Conservation (phyloP, 1,140 invertebrate species). For the Luehdorfia chinensis region DNA sequence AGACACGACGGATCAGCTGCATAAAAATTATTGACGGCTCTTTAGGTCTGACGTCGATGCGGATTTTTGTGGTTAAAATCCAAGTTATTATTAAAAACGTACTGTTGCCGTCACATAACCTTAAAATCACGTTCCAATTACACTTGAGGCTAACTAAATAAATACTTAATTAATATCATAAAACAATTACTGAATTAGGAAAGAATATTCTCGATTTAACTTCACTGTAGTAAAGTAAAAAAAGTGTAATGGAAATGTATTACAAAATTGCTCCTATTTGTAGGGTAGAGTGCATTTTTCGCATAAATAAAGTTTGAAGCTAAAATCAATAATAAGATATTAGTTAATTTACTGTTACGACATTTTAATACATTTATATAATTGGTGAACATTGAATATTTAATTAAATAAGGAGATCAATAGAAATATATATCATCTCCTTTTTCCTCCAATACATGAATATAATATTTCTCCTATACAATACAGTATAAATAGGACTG, state of each 20-base stretch:
- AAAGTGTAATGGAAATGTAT: slow-evolving; percentile 53
- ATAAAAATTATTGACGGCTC: slow-evolving; percentile 3
- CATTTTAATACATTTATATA: too few species aligned
- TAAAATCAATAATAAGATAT: too few species aligned
- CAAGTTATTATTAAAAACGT: slow-evolving; percentile 17
- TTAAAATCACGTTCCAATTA: slow-evolving; percentile 26
- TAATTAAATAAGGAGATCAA: too few species aligned
- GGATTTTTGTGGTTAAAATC: slow-evolving; percentile 4
- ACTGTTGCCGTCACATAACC: slow-evolving; percentile 14
- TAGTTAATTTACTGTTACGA: too few species aligned
- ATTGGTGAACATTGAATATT: too few species aligned
- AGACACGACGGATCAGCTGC: slow-evolving; percentile 4
- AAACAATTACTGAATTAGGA: slow-evolving; percentile 50
- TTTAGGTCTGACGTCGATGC: not conserved
- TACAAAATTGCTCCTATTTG: slow-evolving; percentile 30
- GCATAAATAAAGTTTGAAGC: not conserved
- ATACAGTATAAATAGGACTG: too few species aligned
- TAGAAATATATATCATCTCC: too few species aligned
- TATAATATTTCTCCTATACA: too few species aligned
- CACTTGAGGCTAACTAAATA: slow-evolving; percentile 60
- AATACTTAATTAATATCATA: slow-evolving; percentile 72
- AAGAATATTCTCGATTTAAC: slow-evolving; percentile 41
- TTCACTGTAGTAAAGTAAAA: slow-evolving; percentile 36
- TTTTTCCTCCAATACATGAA: too few species aligned
- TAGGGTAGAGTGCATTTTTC: slow-evolving; percentile 25